Base-by-base conservation (phyloP, 2,888 invertebrate genomes). In the Hylaea fasciaria region DNA sequence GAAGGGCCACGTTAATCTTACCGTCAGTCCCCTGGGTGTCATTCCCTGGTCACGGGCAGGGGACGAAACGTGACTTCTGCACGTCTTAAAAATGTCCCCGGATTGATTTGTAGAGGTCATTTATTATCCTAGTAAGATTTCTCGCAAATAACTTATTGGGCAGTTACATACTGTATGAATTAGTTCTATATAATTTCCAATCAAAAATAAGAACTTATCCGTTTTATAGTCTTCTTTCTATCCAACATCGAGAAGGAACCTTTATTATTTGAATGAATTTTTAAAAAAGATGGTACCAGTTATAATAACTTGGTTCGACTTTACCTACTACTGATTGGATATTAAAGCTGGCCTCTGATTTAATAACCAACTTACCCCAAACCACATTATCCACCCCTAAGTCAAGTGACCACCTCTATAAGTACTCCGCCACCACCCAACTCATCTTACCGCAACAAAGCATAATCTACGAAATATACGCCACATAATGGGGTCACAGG, bases 1-100 rank as follows among this genome's bases (percentile, higher is more conserved):
- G 86, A 84, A 87, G 80, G 74, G 85, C 71, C 73, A 75, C 88
- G 88, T 91, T 88, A 90, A 91, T 90, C 90, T 89, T 75, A 71
- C 71, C 75, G 73, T 71, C 71, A 69, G 73, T 87, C 90, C 87
- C 90, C 22, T 32, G 89, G 85, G 89, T 73, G 82, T 80, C 82
- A 84, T 89, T 84, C 72, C 69, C 73, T 62, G 69, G 72, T 79
- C 78, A 76, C 76, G 68, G 77, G 68, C 71, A 71, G 66, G 65
- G 66, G 71, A 72, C 72, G 64, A 71, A 71, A 88, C 87, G 89
- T 89, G 89, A 87, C 86, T 87, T 84, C 82, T 81, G 70, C 74
- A 73, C 76, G 70, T 80, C 73, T 73, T 75, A 40, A 71, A 73
- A 74, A 72, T 71, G 72, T 71, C 72, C 69, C 70, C 62, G 72